Evolutionary conservation across 2,797 vertebrate genomes (phyloP).

Genomic region (Scleropages formosus): DNA sequence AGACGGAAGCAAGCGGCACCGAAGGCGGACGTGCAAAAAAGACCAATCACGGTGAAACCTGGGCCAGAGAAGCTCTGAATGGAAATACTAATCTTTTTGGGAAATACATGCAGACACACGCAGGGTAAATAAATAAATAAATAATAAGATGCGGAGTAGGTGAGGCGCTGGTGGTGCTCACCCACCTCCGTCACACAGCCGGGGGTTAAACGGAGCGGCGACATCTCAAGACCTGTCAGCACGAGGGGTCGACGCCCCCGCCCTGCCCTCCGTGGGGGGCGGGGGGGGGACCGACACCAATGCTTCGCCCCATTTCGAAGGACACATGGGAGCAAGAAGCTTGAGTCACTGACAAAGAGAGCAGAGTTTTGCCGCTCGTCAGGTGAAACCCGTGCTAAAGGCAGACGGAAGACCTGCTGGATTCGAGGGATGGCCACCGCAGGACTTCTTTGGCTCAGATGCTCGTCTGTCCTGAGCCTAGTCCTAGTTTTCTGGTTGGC

Average conservation of each 20-base stretch:
- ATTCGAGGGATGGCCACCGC: slow-evolving; percentile 49
- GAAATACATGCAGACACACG: slow-evolving; percentile 13
- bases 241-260: slow-evolving; percentile 63
- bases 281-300: slow-evolving; percentile 58
- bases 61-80: not conserved
- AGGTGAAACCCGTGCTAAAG: slow-evolving; percentile 46
- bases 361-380: slow-evolving; percentile 42
- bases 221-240: slow-evolving; percentile 75
- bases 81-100: not conserved
- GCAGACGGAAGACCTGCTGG: not conserved
- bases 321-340: slow-evolving; percentile 42
- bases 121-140: slow-evolving; percentile 48
- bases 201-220: slow-evolving; percentile 54
- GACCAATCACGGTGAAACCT: not conserved
- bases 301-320: slow-evolving; percentile 49
- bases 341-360: slow-evolving; percentile 43
- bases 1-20: not conserved
- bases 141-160: not conserved
- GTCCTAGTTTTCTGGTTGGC: slow-evolving; percentile 48
- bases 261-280: slow-evolving; percentile 74
- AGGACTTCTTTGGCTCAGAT: slow-evolving; percentile 45
- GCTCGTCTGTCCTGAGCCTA: slow-evolving; percentile 47
- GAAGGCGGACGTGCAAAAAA: not conserved
- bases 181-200: slow-evolving; percentile 49
- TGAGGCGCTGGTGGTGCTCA: slow-evolving; percentile 46